Percentiles rank a stretch among this genome's conserved stretches.
Evolutionary conservation across 2,888 invertebrate genomes (phyloP).

Genomic region (Metellina segmentata): DNA sequence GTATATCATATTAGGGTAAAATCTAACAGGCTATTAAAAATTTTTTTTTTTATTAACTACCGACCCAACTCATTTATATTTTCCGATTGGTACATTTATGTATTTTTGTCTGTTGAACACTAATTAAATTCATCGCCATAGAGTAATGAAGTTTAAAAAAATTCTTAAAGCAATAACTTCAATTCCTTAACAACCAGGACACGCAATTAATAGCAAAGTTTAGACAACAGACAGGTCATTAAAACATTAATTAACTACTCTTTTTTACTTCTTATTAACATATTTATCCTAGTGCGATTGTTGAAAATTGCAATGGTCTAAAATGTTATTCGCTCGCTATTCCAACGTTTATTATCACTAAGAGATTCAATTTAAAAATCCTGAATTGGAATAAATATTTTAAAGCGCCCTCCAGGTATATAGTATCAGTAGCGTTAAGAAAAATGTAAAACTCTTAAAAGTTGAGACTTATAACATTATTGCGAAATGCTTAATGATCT

Average conservation of each 20-base stretch:
- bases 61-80: too few species aligned
- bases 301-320: not conserved
- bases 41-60: too few species aligned
- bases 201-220: not conserved
- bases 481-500: too few species aligned
- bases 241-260: not conserved
- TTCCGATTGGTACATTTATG: too few species aligned
- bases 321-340: not conserved
- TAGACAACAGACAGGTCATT: not conserved
- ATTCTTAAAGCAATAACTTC: not conserved
- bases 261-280: not conserved
- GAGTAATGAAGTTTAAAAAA: not conserved
- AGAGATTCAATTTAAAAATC: not conserved
- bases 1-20: too few species aligned
- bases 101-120: not conserved
- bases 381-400: not conserved
- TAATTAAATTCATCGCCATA: not conserved
- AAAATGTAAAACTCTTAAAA: not conserved
- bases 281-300: not conserved
- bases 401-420: not conserved
- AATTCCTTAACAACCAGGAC: not conserved
- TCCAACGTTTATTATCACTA: not conserved
- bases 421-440: not conserved
- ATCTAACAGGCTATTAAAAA: too few species aligned
- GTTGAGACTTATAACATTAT: too few species aligned